phyloP scores from a whole-genome alignment of 1,140 invertebrate species.

The Akabosia matsudoensis region DNA sequence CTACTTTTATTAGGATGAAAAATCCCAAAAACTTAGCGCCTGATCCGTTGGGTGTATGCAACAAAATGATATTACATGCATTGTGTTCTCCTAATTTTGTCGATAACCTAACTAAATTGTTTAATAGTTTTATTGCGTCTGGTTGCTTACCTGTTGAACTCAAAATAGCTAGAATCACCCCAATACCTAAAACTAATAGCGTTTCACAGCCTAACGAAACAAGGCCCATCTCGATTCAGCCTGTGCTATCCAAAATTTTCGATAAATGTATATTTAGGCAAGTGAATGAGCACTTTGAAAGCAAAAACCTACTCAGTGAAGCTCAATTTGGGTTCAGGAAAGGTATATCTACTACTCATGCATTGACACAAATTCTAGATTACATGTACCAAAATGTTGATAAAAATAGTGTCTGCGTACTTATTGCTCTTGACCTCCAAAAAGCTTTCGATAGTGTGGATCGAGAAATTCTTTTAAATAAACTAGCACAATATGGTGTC shows the following conservation, averaged over 20 bases:
- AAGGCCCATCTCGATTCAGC: constrained; percentile 6
- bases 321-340: constrained; percentile 29
- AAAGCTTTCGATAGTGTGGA: no score
- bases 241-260: not conserved
- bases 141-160: not conserved
- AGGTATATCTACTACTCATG: not conserved
- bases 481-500: constrained; percentile 28
- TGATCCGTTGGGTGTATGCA: not conserved
- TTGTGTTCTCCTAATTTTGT: constrained; percentile 1
- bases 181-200: constrained; percentile 7
- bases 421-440: not conserved
- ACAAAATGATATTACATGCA: not conserved
- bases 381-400: constrained; percentile 17
- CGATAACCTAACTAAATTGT: not conserved
- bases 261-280: constrained; percentile 22
- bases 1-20: not conserved
- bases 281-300: not conserved
- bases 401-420: not conserved
- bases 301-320: not conserved
- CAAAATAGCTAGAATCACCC: constrained; percentile 14
- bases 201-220: not conserved
- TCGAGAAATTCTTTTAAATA: constrained; percentile 11
- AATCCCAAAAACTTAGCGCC: not conserved
- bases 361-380: not conserved
- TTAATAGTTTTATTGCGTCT: not conserved